Conservation (phyloP, 2,113 vertebrate genomes). For the Cavia aperea region DNA sequence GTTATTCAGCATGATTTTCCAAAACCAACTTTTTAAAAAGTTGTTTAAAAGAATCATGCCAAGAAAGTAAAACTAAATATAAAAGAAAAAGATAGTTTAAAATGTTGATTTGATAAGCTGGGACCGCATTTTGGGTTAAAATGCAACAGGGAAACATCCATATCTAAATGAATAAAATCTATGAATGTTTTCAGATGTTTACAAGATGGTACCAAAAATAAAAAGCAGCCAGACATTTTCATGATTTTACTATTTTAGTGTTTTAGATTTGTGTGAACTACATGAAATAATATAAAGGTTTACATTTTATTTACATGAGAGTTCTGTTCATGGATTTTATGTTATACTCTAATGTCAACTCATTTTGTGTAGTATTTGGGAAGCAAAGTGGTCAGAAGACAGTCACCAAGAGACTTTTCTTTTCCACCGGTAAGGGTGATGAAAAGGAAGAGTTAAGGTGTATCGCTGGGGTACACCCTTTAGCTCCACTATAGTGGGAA, state of each 20-base stretch:
- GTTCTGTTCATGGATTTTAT: neutral
- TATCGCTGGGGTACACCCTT: neutral
- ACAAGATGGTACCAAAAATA: neutral
- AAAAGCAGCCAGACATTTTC: neutral
- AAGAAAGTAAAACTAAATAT: neutral
- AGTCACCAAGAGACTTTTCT: neutral
- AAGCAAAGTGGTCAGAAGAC: neutral
- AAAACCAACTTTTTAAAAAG: neutral
- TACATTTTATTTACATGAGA: neutral
- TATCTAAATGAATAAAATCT: neutral
- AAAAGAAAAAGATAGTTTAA: neutral
- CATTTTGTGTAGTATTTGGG: neutral
- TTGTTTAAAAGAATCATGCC: neutral
- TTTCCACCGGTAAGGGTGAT: neutral
- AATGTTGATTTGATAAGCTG: neutral
- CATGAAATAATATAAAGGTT: neutral
- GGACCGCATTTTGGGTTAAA: neutral
- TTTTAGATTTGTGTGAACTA: neutral
- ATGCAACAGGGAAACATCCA: neutral
- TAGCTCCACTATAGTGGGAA: neutral
- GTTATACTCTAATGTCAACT: neutral
- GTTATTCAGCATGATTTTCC: neutral
- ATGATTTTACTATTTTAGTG: neutral
- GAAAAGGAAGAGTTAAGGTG: neutral
- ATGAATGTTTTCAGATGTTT: constrained; percentile 4